These are phyloP conservation scores for Enteromius viviparus DNA, from an alignment of 2,797 vertebrate genomes.

Conservation along the genomic window DNA sequence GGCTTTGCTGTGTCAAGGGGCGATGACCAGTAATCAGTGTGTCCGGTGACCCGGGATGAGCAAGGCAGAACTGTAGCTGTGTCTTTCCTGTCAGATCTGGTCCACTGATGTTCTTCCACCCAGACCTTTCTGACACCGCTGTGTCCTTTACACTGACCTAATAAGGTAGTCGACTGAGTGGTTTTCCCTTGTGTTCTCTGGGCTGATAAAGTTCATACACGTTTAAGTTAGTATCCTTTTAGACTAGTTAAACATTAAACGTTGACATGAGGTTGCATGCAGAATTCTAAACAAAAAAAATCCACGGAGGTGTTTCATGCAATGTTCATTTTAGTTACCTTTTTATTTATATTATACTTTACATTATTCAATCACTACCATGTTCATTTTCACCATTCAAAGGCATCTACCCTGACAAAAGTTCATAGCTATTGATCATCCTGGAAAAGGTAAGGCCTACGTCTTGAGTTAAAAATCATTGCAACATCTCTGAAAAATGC, in stretches of 20 bases:
- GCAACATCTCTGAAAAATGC: not conserved
- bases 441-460: not conserved
- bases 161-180: slow-evolving; percentile 24
- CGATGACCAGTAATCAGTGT: slow-evolving; percentile 80
- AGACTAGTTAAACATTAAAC: too few relatives aligned
- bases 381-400: not conserved
- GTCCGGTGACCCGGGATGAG: slow-evolving; percentile 81
- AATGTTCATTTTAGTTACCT: too few relatives aligned
- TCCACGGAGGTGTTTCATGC: too few relatives aligned
- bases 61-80: slow-evolving; percentile 66
- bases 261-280: too few relatives aligned
- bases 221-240: not conserved
- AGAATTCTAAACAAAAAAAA: too few relatives aligned
- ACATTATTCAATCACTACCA: not conserved
- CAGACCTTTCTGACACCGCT: slow-evolving; percentile 45
- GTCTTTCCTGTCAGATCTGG: slow-evolving; percentile 52
- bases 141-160: slow-evolving; percentile 59
- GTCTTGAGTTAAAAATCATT: not conserved
- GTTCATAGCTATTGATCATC: not conserved
- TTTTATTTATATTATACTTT: too few relatives aligned
- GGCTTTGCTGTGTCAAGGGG: slow-evolving; percentile 74
- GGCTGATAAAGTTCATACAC: not conserved
- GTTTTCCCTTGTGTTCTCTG: not conserved
- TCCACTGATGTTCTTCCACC: slow-evolving; percentile 32
- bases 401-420: not conserved